Evolutionary conservation across 2,888 invertebrate genomes (phyloP).

Genomic region (Limnephilus rhombicus): DNA sequence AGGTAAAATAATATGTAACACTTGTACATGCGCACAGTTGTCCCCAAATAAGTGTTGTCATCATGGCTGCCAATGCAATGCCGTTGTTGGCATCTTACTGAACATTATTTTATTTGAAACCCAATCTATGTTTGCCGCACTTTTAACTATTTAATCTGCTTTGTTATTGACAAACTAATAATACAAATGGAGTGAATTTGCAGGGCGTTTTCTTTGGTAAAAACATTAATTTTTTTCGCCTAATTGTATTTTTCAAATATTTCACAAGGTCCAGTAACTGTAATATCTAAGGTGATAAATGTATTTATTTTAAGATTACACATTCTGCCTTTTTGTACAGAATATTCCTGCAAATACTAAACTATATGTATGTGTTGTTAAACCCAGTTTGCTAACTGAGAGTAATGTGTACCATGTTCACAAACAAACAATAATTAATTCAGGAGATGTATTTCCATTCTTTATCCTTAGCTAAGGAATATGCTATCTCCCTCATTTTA

Average conservation of each 20-base stretch:
- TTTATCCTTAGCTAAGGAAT: too few relatives aligned
- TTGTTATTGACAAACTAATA: neutral
- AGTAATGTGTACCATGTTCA: neutral
- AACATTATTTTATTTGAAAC: neutral
- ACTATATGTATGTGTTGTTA: slow-evolving; percentile 11
- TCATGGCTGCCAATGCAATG: neutral
- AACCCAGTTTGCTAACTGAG: neutral
- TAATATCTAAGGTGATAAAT: slow-evolving; percentile 11
- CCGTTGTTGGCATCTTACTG: neutral
- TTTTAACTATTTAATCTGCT: neutral
- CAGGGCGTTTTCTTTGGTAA: neutral
- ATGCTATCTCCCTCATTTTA: too few relatives aligned
- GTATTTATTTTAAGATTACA: slow-evolving; percentile 42
- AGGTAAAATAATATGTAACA: neutral
- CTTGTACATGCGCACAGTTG: neutral
- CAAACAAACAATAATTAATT: neutral
- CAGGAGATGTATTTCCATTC: too few relatives aligned
- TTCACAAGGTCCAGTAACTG: neutral
- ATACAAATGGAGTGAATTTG: neutral
- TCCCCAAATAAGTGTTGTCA: neutral
- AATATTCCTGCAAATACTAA: slow-evolving; percentile 46
- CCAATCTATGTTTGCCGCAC: neutral
- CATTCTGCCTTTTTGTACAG: slow-evolving; percentile 53
- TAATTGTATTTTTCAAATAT: neutral
- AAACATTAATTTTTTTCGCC: neutral